Base-by-base conservation (phyloP, 1,140 invertebrate genomes). In the Diabrotica undecimpunctata region DNA sequence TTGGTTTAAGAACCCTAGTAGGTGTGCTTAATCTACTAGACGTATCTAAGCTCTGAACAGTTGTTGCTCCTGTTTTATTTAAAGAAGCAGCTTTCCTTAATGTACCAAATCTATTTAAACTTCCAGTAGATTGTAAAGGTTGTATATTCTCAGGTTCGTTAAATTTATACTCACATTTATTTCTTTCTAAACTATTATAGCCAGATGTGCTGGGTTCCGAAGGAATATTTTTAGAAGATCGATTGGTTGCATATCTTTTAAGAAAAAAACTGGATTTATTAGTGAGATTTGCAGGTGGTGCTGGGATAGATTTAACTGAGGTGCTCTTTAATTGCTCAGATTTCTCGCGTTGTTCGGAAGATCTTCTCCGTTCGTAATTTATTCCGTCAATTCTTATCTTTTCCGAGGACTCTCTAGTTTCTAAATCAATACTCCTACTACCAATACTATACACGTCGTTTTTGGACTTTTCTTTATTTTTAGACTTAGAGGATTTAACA, bases 401-500 rank as follows among this genome's bases (percentile, higher is more conserved):
- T 10, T 46, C 5, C n/a, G 41, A 10, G n/a, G 41, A 10, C 6
- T 46, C 41, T n/a, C n/a, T 46, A 46, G 41, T 46, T 46, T 46
- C 41, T 46, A 46, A 46, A 46, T 46, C 41, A 5, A 46, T 46
- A 46, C 41, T 46, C n/a, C 6, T 46, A 46, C 41, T 46, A 46
- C 41, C 41, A 10, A 46, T 46, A 46, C 41, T 10, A 46, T 46
- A 46, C 8, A 46, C 41, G 8, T 46, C 41, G 41, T 46, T n/a
- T n/a, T 46, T 46, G 2, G 41, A n/a, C 6, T 46, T 46, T n/a
- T 46, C 8, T 54, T 13, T 54, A 12, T 4, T 11, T 54, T 13
- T 54, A 12, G 53, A 54, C n/a, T 13, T 25, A 0, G 58, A 60
- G 6, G 71, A 73, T 56, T 66, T 71, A 37, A 59, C 70, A 10